Base-by-base conservation (phyloP, 1,140 invertebrate species). In the Oryzaephilus surinamensis region DNA sequence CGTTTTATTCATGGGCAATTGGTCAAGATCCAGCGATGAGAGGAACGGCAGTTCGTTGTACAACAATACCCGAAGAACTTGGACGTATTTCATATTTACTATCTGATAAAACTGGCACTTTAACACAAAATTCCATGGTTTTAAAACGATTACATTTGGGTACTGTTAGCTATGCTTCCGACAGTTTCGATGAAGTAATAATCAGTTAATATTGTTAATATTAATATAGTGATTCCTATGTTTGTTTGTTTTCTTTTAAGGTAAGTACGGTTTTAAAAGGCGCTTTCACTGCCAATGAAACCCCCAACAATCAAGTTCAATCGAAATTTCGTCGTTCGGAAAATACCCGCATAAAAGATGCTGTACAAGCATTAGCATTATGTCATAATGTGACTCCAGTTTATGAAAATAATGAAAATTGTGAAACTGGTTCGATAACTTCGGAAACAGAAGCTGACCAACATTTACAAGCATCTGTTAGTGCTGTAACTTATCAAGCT, bases 351-450 rank as follows among this genome's bases (percentile, higher is more conserved):
- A 79, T 95, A 26, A 82, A 79, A 70, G 86, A 97, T 52, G 89
- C 91, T 0, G 90, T 99, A 4, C 80, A 90, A 51, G 93, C 95
- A 0, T 64, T 99, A 8, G 94, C 95, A 0, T 65, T 99, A 4
- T 99, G 97, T 66, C 96, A 99, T 61, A 99, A 99, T 66, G 97
- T 99, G 0, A 99, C 97, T 0, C 97, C 97, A 0, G 91, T 97
- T 4, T 91, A 86, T 58, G 93, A 97, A 51, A 67, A 67, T 3
- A 55, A 64, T 32, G 64, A 68, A 21, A 64, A 62, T 43, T 54
- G 55, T 24, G 64, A 63, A 11, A 65, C 64, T 10, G 62, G 59
- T 41, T 73, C 74, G 0, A 65, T 76, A 29, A 69, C 75, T 44
- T 77, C 74, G 10, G 78, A 82, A 60, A 67, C 77, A 46, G 74